Evolutionary conservation across 2,888 invertebrate genomes (phyloP).

Genomic region (Amiota mariae): DNA sequence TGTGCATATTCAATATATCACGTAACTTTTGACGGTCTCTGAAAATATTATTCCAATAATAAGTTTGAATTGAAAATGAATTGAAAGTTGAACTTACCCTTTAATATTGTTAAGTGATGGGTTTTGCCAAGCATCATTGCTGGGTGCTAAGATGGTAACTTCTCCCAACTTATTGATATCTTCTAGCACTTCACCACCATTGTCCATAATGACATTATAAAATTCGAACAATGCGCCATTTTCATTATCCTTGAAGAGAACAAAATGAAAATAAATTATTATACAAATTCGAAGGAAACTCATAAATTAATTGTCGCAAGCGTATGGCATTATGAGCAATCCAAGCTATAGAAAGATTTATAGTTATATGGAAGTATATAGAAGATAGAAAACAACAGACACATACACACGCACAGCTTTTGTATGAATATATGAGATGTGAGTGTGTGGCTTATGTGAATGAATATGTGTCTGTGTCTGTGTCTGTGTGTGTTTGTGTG

Average conservation of each 20-base stretch:
- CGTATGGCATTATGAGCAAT: conserved; percentile 1
- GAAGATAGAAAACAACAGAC: neutral
- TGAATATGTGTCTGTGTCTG: neutral
- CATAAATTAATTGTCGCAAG: conserved; percentile 12
- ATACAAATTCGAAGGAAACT: neutral
- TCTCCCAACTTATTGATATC: conserved; percentile 82
- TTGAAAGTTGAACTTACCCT: conserved; percentile 70
- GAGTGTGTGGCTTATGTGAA: neutral
- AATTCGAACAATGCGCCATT: conserved; percentile 87
- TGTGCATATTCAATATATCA: conserved; percentile 87
- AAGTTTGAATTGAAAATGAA: neutral
- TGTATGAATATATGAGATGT: neutral
- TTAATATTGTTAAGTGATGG: conserved; percentile 82
- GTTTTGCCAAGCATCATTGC: conserved; percentile 88
- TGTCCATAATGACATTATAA: conserved; percentile 85
- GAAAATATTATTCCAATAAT: neutral
- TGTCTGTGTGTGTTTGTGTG: conserved; percentile 4
- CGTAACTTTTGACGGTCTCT: conserved; percentile 82
- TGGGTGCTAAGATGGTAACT: conserved; percentile 91
- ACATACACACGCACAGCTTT: neutral
- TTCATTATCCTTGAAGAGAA: conserved; percentile 77
- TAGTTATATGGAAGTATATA: too few species aligned
- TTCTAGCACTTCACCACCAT: conserved; percentile 83
- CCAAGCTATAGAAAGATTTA: neutral
- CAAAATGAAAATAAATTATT: too few species aligned